Base-by-base conservation (phyloP, 2,113 vertebrate genomes). In the Poeciliopsis turrubarensis region DNA sequence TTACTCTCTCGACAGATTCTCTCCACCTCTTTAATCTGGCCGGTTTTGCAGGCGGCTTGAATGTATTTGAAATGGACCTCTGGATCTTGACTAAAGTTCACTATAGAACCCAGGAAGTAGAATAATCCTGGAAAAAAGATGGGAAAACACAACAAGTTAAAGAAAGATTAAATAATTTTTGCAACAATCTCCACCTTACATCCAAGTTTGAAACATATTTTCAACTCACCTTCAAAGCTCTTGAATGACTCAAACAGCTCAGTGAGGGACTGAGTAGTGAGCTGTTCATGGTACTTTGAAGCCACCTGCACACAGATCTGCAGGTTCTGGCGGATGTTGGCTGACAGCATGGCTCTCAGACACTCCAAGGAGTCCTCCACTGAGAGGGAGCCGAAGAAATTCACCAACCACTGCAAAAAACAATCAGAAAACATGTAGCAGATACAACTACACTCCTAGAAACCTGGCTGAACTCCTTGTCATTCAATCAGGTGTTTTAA, bases 41-140 rank as follows among this genome's bases (percentile, higher is more conserved):
- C 98, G 2, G 98, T 99, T 91, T 99, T 99, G 81, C 98, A 99
- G 0, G 98, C 98, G 19, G 98, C 98, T 89, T 99, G 98, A 86
- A 99, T 99, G 60, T 99, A 99, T 86, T 99, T 99, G 94, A 99
- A 99, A 91, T 99, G 98, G 41, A 99, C 98, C 82, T 99, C 98
- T 87, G 98, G 97, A 89, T 99, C 98, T 93, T 99, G 98, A 91
- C 98, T 99, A 89, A 99, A 99, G 95, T 99, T 99, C 76, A 99
- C 98, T 90, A 99, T 99, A 39, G 98, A 99, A 70, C 98, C 98
- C 95, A 99, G 91, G 92, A 99, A 99, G 92, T 99, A 99, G 91
- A 99, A 99, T 41, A 99, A 93, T 88, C 98, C 98, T 99, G 29
- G 25, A 89, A 92, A 41, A 41, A 15, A 41, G 39, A 41, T 4